Evolutionary conservation across 2,888 invertebrate species (phyloP), one percentile per base, ranked within the genome.

Genomic region (Drosophila anomalata): DNA sequence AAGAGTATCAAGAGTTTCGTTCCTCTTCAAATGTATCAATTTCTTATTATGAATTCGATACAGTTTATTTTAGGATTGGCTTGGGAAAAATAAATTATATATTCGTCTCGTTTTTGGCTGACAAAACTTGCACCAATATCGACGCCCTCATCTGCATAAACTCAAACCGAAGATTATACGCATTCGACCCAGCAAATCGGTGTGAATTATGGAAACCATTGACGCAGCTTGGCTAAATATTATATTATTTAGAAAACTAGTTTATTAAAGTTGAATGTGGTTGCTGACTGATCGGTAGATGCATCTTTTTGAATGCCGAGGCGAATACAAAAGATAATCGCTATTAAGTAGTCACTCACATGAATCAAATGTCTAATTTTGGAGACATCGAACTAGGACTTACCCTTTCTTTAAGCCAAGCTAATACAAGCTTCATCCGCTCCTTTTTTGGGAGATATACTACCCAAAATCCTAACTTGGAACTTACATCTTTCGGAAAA

Each of bases 101-200:
- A 55, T 51, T 51, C 26, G 26, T 20, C 39, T 70, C 44, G 46
- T 46, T 24, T 31, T 29, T 47, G 65, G 39, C 24, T 33, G 62
- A 61, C 62, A 47, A 65, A 52, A 53, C 53, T 63, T 48, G 52
- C 52, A 48, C 68, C 39, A 53, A 53, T 58, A 42, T 29, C 51
- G 22, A 61, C 71, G 46, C 55, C 44, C 71, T 51, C 33, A 70
- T 70, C 29, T 70, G 51, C 71, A 70, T 70, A 70, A 44, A 57
- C 44, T 48, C 41, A 20, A 61, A 58, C 33, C 68, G 47, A 55
- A 61, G 54, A 70, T 70, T 62, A 58, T 67, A 51, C 24, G 22
- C 31, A 50, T 24, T 24, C 31, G 46, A 62, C 36, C 62, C 52
- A 44, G 44, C 71, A 62, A 71, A 70, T 71, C 62, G 41, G 47